These are phyloP conservation scores for Thereva nobilitata DNA, from an alignment of 2,888 invertebrate species.

Conservation along the genomic window DNA sequence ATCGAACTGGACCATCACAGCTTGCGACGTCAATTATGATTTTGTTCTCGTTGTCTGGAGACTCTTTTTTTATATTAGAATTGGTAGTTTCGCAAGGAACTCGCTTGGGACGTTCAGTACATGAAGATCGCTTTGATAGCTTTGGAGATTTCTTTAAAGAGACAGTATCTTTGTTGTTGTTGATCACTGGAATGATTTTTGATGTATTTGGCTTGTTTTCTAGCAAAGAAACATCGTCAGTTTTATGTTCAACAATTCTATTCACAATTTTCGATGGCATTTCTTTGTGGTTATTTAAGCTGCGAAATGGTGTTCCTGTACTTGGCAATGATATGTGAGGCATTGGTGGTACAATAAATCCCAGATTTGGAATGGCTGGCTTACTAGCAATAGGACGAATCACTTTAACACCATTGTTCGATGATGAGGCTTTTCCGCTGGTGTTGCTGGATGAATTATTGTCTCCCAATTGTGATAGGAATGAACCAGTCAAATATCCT, in stretches of 20 bases:
- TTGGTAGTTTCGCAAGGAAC: slow-evolving; percentile 11
- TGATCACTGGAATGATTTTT: neutral
- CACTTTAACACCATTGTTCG: slow-evolving; percentile 50
- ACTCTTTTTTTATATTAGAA: slow-evolving; percentile 33
- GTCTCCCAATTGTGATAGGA: slow-evolving; percentile 37
- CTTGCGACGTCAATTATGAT: slow-evolving; percentile 85
- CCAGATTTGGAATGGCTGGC: slow-evolving; percentile 51
- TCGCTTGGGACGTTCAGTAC: slow-evolving; percentile 15
- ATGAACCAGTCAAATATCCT: slow-evolving; percentile 49
- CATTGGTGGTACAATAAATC: slow-evolving; percentile 53
- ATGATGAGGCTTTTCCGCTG: neutral
- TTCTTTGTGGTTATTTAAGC: slow-evolving; percentile 40
- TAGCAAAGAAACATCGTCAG: neutral
- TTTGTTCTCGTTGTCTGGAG: slow-evolving; percentile 51
- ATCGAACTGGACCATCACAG: slow-evolving; percentile 87
- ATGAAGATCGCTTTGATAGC: slow-evolving; percentile 24
- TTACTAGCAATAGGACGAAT: slow-evolving; percentile 65
- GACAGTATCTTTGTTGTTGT: neutral
- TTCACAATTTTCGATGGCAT: neutral
- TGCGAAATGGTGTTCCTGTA: slow-evolving; percentile 46
- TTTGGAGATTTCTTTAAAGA: slow-evolving; percentile 23
- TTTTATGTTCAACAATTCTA: neutral
- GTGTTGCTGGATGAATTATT: slow-evolving; percentile 39
- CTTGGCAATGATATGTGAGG: slow-evolving; percentile 46
- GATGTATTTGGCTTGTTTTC: neutral